phyloP scores from a whole-genome alignment of 2,888 invertebrate genomes.

The Hetaerina titia region DNA sequence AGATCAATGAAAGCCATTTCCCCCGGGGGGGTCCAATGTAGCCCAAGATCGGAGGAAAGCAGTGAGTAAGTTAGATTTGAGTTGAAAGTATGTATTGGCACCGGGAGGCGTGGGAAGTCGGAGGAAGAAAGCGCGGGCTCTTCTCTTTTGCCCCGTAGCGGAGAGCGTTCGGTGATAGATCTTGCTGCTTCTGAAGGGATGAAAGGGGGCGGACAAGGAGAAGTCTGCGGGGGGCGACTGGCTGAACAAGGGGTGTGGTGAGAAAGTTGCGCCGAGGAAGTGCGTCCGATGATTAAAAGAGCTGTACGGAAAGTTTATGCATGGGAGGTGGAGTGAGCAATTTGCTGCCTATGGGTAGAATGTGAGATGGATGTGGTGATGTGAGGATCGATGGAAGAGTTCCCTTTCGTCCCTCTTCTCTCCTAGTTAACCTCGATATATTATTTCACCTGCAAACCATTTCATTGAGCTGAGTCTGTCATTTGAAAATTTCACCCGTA shows the following conservation, averaged over 20 bases:
- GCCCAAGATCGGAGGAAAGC: conserved; percentile 7
- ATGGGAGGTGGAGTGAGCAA: background rate
- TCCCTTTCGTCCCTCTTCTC: background rate
- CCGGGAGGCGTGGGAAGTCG: background rate
- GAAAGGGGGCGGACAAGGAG: background rate
- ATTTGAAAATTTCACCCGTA: too few relatives aligned
- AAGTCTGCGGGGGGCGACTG: background rate
- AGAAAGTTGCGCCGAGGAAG: background rate
- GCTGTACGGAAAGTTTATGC: background rate
- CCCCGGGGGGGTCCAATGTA: background rate
- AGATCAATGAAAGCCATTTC: conserved; percentile 8
- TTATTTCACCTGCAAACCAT: background rate
- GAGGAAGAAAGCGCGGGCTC: background rate
- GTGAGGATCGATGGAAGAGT: background rate
- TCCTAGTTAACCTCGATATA: background rate
- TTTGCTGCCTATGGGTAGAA: background rate
- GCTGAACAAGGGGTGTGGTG: background rate
- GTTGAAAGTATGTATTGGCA: conserved; percentile 17
- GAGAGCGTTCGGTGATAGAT: background rate
- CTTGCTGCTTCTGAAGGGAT: conserved; percentile 7
- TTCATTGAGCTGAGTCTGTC: too few relatives aligned
- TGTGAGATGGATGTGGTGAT: too few relatives aligned
- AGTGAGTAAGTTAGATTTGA: conserved; percentile 9
- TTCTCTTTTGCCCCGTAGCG: background rate
- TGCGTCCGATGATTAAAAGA: background rate